Base-by-base conservation (phyloP, 2,113 vertebrate species). In the Abramis brama region DNA sequence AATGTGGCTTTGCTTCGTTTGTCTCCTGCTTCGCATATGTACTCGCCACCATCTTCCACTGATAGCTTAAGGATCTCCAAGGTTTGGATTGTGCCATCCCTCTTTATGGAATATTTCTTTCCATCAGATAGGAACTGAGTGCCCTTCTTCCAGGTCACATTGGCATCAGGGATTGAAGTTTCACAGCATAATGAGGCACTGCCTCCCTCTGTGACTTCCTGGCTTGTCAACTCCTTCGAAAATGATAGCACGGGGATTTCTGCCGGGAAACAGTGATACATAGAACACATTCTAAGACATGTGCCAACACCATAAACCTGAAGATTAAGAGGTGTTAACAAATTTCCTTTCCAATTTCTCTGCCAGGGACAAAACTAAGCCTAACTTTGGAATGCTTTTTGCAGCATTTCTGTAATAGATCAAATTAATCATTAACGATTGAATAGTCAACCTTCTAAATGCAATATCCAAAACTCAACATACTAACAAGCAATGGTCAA, bases 111-210 rank as follows among this genome's bases (percentile, higher is more conserved):
- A 82, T 95, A 95, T 82, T 96, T 96, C 60, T 93, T 88, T 52
- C 94, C 94, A 0, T 93, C 80, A 33, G 87, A 91, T 70, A 96
- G 93, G 70, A 94, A 85, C 50, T 91, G 89, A 0, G 90, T 60
- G 19, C 89, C 94, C 75, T 95, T 97, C 85, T 93, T 91, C 96
- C 96, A 96, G 57, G 87, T 93, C 76, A 96, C 93, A 59, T 86
- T 89, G 2, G 86, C 83, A 47, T 93, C 91, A 3, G 93, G 74
- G 86, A 92, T 93, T 45, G 96, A 96, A 2, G 94, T 89, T 90
- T 96, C 94, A 0, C 96, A 97, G 83, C 79, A 66, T 66, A 96
- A 90, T 17, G 89, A 47, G 45, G 89, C 92, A 2, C 90, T 87
- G 13, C 83, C 91, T 55, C 93, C 94, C 87, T 95, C 94, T 52